These are phyloP conservation scores for Idaea straminata DNA, from an alignment of 2,888 invertebrate species.

Conservation along the genomic window DNA sequence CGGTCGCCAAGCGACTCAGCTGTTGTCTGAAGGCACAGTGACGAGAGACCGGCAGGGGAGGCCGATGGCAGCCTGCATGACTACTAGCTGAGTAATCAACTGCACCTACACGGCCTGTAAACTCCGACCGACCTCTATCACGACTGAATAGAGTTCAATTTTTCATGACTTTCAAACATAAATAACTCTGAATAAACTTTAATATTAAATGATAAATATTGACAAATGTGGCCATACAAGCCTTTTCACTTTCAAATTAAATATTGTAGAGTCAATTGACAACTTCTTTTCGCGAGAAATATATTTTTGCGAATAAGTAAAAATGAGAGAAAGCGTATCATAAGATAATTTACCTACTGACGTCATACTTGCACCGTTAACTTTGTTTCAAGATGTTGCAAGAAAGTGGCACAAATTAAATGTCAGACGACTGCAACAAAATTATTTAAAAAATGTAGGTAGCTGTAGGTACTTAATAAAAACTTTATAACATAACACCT, in stretches of 20 bases:
- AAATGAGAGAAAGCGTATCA: slow-evolving; percentile 46
- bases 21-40: slow-evolving; percentile 44
- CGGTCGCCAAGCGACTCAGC: slow-evolving; percentile 66
- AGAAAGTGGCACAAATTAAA: slow-evolving; percentile 4
- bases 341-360: not conserved
- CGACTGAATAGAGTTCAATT: slow-evolving; percentile 10
- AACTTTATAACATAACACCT: too few relatives aligned
- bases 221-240: too few relatives aligned
- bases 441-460: not conserved
- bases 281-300: not conserved
- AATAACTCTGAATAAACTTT: not conserved
- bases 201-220: too few relatives aligned
- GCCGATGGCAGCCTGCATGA: slow-evolving; percentile 57
- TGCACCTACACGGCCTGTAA: slow-evolving; percentile 61
- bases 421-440: not conserved
- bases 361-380: slow-evolving; percentile 27
- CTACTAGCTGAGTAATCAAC: slow-evolving; percentile 67
- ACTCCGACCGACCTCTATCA: slow-evolving; percentile 27
- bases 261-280: not conserved
- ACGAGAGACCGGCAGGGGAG: slow-evolving; percentile 48
- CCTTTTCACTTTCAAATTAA: not conserved
- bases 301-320: slow-evolving; percentile 14
- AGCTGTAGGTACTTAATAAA: not conserved
- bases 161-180: slow-evolving; percentile 4
- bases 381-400: slow-evolving; percentile 1